Base-by-base conservation (phyloP, 2,797 vertebrate genomes). In the Chelon auratus region DNA sequence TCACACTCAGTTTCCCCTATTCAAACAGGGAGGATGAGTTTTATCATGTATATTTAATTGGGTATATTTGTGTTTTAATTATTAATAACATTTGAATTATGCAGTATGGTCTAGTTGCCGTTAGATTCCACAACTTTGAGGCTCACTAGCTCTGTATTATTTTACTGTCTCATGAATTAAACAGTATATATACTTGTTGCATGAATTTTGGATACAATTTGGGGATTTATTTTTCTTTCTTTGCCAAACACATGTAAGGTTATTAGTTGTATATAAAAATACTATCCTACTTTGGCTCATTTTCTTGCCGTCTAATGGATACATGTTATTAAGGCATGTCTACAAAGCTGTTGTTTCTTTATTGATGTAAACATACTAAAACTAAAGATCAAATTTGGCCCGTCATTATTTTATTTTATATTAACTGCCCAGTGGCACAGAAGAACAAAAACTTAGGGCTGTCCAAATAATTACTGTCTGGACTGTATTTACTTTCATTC, bases 11-110 rank as follows among this genome's bases (percentile, higher is more conserved):
- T 26, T 58, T 77, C 7, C 18, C 10, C 4, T 11, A 8, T 61
- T 15, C 48, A 71, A 67, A 71, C 52, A 60, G 15, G 54, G 39
- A 37, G 10, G 13, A 11, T 65, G n/a, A 69, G 47, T 71, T 68
- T 59, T 13, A 22, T 22, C 10, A 57, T 64, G 57, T 20, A 53
- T 72, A 30, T 71, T 65, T 74, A 3, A 42, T 69, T 39, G 24
- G 18, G 59, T 55, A 10, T 54, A 61, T 57, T 70, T 72, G 22
- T 58, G 13, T 45, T 37, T 82, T 71, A 1, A 69, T 60, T 26
- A 67, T 65, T 43, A 52, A 71, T 78, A 60, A 37, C n/a, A 61
- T 11, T 51, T 48, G 9, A 48, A 20, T 48, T 18, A 48, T 48
- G 17, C n/a, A 48, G 9, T 48, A n/a, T 48, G 17, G 45, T 48